Evolutionary conservation across 2,888 invertebrate species (phyloP).

Genomic region (Alviniconcha strummeri): DNA sequence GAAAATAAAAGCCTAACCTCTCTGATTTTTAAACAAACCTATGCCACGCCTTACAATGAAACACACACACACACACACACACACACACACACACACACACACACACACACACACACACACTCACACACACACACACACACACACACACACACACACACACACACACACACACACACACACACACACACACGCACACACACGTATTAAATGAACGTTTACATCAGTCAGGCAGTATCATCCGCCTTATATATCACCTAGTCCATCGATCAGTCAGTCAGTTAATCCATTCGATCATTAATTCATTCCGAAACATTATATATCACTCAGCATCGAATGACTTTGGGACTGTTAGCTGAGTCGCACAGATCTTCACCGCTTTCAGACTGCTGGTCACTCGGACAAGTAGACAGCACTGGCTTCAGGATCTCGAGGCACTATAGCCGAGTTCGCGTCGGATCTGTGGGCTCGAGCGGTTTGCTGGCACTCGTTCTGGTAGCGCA

Average conservation of each 20-base stretch:
- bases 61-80: background rate
- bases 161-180: slow-evolving; percentile 13
- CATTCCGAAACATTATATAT: too few species aligned
- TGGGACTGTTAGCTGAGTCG: too few species aligned
- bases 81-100: background rate
- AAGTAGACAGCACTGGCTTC: slow-evolving; percentile 26
- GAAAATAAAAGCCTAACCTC: too few species aligned
- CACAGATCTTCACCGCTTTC: too few species aligned
- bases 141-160: slow-evolving; percentile 11
- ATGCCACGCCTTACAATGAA: too few species aligned
- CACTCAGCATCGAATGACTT: too few species aligned
- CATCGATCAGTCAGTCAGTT: too few species aligned
- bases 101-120: slow-evolving; percentile 12
- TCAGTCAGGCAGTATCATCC: background rate
- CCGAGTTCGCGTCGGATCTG: background rate
- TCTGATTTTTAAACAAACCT: too few species aligned
- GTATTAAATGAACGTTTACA: background rate
- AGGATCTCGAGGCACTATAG: slow-evolving; percentile 27
- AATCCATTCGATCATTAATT: too few species aligned
- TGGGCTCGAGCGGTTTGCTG: background rate
- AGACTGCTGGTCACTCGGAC: background rate
- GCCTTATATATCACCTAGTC: too few species aligned
- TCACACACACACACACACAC: background rate
- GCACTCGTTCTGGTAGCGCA: background rate
- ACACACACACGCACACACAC: slow-evolving; percentile 16